Evolutionary conservation across 1,140 invertebrate genomes (phyloP).

Genomic region (Chymomyza costata): DNA sequence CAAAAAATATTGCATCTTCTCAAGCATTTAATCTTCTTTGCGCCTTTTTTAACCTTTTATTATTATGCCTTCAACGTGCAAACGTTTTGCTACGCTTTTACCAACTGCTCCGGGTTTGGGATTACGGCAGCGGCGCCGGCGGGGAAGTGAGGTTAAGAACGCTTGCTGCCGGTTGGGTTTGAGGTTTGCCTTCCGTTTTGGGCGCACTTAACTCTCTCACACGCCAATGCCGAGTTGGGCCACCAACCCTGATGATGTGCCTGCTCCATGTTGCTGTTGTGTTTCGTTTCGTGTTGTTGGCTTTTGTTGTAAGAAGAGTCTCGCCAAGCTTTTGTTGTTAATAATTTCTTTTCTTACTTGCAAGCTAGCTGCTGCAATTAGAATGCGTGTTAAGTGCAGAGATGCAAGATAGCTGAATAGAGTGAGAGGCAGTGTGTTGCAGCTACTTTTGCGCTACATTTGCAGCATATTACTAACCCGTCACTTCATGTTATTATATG

Average conservation of each 20-base stretch:
- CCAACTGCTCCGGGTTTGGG: no score
- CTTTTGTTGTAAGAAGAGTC: slow-evolving; percentile 18
- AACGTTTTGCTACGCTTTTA: slow-evolving; percentile 72
- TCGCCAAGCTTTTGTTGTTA: slow-evolving; percentile 62
- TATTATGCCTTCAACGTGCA: slow-evolving; percentile 73
- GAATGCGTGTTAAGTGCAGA: slow-evolving; percentile 68
- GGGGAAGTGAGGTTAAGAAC: no score
- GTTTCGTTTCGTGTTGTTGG: slow-evolving; percentile 9
- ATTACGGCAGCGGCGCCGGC: no score
- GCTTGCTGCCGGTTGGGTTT: no score
- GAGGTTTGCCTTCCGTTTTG: slow-evolving; percentile 52
- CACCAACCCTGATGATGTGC: slow-evolving; percentile 41
- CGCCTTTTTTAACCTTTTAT: slow-evolving; percentile 74
- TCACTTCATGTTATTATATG: no score
- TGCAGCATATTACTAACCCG: no score
- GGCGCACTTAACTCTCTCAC: slow-evolving; percentile 67
- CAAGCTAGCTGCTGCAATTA: slow-evolving; percentile 60
- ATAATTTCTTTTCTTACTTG: slow-evolving; percentile 64
- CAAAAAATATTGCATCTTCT: slow-evolving; percentile 72
- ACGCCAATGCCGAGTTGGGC: slow-evolving; percentile 40
- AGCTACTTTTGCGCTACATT: no score
- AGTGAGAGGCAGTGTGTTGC: no score
- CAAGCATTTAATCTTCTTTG: slow-evolving; percentile 74
- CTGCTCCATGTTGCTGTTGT: slow-evolving; percentile 30
- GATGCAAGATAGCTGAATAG: no score